These are phyloP conservation scores for Malacosoma neustria DNA, from an alignment of 2,888 invertebrate species.

Conservation along the genomic window DNA sequence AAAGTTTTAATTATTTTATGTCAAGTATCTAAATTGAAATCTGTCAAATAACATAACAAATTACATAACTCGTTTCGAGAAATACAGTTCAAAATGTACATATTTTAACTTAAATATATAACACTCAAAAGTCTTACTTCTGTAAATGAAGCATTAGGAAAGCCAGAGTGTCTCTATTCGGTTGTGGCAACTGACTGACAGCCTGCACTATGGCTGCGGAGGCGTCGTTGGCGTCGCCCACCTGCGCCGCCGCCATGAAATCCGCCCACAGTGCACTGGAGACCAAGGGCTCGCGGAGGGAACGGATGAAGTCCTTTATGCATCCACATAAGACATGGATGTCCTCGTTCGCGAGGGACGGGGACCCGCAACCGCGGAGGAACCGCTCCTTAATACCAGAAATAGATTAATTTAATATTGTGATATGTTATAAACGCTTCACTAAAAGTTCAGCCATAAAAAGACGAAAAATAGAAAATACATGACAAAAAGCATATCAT, in stretches of 20 bases:
- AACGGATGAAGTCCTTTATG: slow-evolving; percentile 94
- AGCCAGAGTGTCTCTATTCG: slow-evolving; percentile 96
- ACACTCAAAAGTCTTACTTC: slow-evolving; percentile 58
- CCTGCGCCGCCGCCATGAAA: slow-evolving; percentile 81
- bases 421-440: no score
- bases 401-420: no score
- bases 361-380: slow-evolving; percentile 88
- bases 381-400: slow-evolving; percentile 94
- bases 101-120: no score
- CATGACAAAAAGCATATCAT: no score
- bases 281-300: slow-evolving; percentile 91
- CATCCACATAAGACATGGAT: slow-evolving; percentile 94
- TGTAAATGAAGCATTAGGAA: slow-evolving; percentile 94
- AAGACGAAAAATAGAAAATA: no score
- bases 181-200: slow-evolving; percentile 89
- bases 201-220: slow-evolving; percentile 81
- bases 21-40: no score
- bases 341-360: slow-evolving; percentile 83
- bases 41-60: no score
- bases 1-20: no score
- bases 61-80: no score
- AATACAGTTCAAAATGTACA: no score
- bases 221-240: slow-evolving; percentile 73
- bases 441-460: no score
- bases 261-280: slow-evolving; percentile 87